Percentiles rank a stretch among this genome's conserved stretches.
Evolutionary conservation across 2,113 vertebrate genomes (phyloP).

Genomic region (Lucifuga dentata): DNA sequence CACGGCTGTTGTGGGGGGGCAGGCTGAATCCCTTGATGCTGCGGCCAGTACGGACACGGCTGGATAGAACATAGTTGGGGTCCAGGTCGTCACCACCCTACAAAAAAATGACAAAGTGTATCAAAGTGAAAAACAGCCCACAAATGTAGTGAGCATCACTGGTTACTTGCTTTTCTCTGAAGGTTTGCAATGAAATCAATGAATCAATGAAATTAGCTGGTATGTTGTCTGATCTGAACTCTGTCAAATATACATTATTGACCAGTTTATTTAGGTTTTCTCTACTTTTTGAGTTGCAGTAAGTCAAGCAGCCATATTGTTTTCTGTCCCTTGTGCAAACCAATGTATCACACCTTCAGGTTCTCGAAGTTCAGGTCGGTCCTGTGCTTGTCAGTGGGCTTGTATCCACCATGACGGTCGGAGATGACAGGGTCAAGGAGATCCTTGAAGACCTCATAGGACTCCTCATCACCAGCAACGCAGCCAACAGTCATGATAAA

Average conservation of each 20-base stretch:
- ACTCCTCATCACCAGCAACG: conserved; percentile 93
- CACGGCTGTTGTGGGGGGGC: conserved; percentile 93
- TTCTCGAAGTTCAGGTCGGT: conserved; percentile 95
- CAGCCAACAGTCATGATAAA: conserved; percentile 98
- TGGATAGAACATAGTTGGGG: conserved; percentile 92
- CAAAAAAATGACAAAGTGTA: neutral
- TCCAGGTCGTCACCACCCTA: conserved; percentile 94
- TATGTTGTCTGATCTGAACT: too few species aligned
- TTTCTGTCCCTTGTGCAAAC: neutral
- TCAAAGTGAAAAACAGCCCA: neutral
- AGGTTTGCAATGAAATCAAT: neutral
- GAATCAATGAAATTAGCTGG: too few species aligned
- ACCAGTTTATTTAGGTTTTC: too few species aligned
- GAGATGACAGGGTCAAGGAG: conserved; percentile 91
- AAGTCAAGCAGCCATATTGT: neutral
- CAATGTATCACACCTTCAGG: conserved; percentile 85
- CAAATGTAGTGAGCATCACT: neutral
- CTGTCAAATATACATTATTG: too few species aligned
- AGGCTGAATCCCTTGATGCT: conserved; percentile 93
- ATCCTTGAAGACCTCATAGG: conserved; percentile 90
- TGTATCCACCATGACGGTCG: conserved; percentile 93
- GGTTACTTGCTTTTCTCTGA: neutral
- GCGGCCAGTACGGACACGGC: conserved; percentile 93
- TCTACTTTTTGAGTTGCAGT: too few species aligned
- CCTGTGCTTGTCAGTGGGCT: conserved; percentile 93